Conservation (phyloP, 2,113 vertebrate species). For the Cephalophus harveyi region DNA sequence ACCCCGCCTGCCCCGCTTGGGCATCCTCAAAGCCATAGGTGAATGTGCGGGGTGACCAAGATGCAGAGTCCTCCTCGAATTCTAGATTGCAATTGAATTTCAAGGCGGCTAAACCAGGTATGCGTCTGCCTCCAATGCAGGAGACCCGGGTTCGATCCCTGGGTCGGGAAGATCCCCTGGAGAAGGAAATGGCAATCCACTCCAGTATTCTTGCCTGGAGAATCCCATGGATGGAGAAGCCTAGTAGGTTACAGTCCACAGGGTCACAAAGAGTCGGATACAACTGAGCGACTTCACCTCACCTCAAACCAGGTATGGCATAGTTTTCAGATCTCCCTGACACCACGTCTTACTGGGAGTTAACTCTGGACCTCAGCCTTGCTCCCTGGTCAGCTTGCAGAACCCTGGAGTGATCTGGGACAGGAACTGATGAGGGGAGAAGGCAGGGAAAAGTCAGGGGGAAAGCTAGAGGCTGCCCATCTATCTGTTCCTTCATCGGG, state of each 20-base stretch:
- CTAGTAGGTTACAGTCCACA: too few relatives aligned
- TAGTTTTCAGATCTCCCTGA: background rate
- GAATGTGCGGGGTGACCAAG: background rate
- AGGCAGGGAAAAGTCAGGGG: background rate
- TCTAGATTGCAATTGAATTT: background rate
- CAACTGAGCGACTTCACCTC: too few relatives aligned
- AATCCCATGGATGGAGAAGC: too few relatives aligned
- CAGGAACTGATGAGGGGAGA: background rate
- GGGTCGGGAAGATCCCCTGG: too few relatives aligned
- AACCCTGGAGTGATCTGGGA: background rate
- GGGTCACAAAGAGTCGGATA: too few relatives aligned
- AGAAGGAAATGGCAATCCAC: too few relatives aligned
- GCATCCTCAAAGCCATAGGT: background rate
- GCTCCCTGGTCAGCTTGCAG: background rate
- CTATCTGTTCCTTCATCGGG: rapidly evolving
- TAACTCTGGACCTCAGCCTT: background rate
- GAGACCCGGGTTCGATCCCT: too few relatives aligned
- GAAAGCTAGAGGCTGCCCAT: background rate
- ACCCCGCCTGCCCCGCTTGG: background rate
- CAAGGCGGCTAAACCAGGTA: background rate
- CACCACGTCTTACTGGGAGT: background rate
- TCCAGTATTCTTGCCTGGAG: too few relatives aligned
- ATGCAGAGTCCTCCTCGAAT: background rate
- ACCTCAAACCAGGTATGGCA: background rate
- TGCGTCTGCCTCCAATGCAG: too few relatives aligned